These are phyloP conservation scores for Charina bottae DNA, from an alignment of 2,113 vertebrate genomes.

Conservation along the genomic window DNA sequence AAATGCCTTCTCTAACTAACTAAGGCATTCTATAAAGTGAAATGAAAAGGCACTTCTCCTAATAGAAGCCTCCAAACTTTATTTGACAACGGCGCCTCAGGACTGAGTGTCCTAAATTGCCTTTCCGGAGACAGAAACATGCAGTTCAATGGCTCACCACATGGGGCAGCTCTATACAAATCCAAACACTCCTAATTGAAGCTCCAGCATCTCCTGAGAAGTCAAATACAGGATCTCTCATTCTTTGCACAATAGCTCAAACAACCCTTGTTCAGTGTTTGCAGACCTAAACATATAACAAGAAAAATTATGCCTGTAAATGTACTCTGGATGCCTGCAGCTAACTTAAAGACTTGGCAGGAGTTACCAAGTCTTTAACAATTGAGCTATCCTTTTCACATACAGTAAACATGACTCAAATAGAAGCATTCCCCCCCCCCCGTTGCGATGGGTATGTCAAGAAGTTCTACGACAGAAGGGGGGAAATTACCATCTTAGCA, in stretches of 20 bases:
- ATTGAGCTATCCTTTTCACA: neutral
- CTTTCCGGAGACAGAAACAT: neutral
- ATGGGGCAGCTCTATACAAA: neutral
- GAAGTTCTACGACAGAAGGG: neutral
- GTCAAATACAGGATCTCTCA: neutral
- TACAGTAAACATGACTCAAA: neutral
- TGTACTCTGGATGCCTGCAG: neutral
- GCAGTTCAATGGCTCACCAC: neutral
- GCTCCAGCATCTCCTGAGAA: neutral
- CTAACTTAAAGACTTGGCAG: neutral
- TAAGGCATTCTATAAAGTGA: neutral
- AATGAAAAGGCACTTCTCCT: neutral
- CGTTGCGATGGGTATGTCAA: neutral
- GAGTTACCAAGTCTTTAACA: neutral
- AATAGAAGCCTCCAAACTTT: neutral
- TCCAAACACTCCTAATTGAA: neutral
- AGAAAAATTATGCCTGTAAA: neutral
- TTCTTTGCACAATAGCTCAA: neutral
- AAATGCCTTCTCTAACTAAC: neutral
- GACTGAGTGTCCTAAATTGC: neutral
- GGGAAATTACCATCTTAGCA: slow-evolving; percentile 16
- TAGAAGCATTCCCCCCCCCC: neutral
- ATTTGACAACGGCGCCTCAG: neutral
- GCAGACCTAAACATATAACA: neutral
- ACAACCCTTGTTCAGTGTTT: neutral